Evolutionary conservation across 1,140 invertebrate species (phyloP), one percentile per base, ranked within the genome.

Genomic region (Nasonia giraulti): DNA sequence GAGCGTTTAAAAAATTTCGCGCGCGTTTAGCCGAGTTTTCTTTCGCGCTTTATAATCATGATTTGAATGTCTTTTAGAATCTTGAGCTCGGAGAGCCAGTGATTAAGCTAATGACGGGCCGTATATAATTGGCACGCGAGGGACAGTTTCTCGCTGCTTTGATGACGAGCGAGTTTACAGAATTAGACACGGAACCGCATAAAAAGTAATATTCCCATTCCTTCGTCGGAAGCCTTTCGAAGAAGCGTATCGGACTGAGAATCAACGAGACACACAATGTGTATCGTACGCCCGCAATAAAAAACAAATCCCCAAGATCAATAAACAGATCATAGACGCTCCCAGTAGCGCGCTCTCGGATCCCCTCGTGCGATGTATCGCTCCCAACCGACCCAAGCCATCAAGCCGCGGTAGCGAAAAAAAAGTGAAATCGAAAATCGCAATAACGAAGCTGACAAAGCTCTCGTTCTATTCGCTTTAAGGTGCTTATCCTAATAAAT

Each of bases 401-500:
- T 44, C 17, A 31, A 71, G 2, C 31, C 11, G 23, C 27, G 8
- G 23, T 71, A 23, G 11, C 4, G 37, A 14, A 37, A 50, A 50
- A 77, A 50, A 77, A 50, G n/a, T 55, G 23, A 77, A 77, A 77
- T 33, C 55, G 33, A 79, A 66, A 66, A 68, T 77, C 50, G 55
- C 27, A 68, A 79, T 79, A 79, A 33, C 55, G 31, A 27, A 31
- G 75, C 40, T 68, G 5, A 71, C 33, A 17, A 11, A 23, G 78
- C 50, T n/a, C 40, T 12, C 23, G 10, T 31, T 33, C 68, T 33
- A 71, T 31, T 71, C 68, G 23, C 27, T 27, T 2, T 74, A 82
- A 85, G 79, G 78, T 85, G 79, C 84, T 85, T 85, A 85, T 82
- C 84, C 84, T 66, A 85, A 85, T 85, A 85, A 85, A 81, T 85